Base-by-base conservation (phyloP, 2,888 invertebrate genomes). In the Clepsis dumicolana region DNA sequence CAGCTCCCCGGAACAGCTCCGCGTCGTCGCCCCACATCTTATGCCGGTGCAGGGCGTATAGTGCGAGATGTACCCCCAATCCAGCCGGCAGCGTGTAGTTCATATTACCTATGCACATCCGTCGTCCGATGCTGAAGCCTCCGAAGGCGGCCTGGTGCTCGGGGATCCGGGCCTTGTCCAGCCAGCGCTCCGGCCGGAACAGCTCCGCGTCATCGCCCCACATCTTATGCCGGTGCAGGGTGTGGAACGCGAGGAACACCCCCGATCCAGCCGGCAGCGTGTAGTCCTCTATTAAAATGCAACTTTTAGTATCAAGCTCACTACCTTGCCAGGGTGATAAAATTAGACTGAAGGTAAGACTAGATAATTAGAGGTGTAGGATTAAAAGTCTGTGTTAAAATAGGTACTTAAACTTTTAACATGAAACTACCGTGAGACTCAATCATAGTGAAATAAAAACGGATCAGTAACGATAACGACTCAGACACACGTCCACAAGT, bases 91-190 rank as follows among this genome's bases (percentile, higher is more conserved):
- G 7, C 7, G 65, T 65, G 25, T 24, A 65, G 12, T 65, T 52
- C 18, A 53, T 27, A 29, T 57, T 41, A 66, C 66, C 66, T 27
- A 66, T 66, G 7, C 66, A 66, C 52, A 27, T 41, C 21, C 66
- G 29, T 24, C 24, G 38, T 16, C 65, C 65, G 8, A 61, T 2
- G 10, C 60, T 54, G 61, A 65, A 65, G 5, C 53, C 53, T 8
- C 54, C 41, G 44, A 44, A 65, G 38, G 65, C 52, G 5, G 27
- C 41, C 12, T 21, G 27, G 35, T 54, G 60, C 10, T 32, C 44
- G 7, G 60, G 24, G 7, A 32, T 12, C 14, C 57, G 12, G 38
- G 65, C 24, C 25, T 52, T 32, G 44, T 65, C 60, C 60, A 65
- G 32, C 65, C 65, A 65, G 12, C 65, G 52, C 5, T 65, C 65